Conservation (phyloP, 2,888 invertebrate genomes). For the Mystacides longicornis region DNA sequence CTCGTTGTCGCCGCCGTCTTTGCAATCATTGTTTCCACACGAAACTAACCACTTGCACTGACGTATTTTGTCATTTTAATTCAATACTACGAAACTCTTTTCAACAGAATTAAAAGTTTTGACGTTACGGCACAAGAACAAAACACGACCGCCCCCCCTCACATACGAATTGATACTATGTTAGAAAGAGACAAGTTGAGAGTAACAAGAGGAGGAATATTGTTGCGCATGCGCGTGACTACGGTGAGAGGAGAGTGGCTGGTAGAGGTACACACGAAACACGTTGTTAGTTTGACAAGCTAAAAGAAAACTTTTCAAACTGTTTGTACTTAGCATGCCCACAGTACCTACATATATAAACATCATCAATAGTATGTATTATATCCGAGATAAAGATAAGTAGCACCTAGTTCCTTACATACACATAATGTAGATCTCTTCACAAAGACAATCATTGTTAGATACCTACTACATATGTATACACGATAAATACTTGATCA, state of each 20-base stretch:
- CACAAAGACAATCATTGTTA: no score
- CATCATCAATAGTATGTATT: no score
- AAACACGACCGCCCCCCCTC: slow-evolving; percentile 6
- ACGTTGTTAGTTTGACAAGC: background rate
- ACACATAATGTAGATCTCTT: no score
- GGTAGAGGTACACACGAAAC: background rate
- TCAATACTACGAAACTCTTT: slow-evolving; percentile 1
- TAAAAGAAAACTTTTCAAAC: background rate
- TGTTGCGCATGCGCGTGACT: background rate
- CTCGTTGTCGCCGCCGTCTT: background rate
- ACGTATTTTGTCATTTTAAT: no score
- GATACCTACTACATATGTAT: no score
- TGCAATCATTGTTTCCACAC: background rate
- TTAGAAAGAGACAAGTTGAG: background rate
- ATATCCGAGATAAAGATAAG: no score
- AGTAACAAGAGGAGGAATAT: slow-evolving; percentile 3
- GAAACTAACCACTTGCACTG: background rate
- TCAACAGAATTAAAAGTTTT: slow-evolving; percentile 8
- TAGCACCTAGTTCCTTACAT: no score
- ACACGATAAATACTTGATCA: no score
- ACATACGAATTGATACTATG: slow-evolving; percentile 9
- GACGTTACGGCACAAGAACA: background rate
- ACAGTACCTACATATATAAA: no score
- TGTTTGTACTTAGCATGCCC: no score
- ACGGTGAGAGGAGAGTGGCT: slow-evolving; percentile 6